These are phyloP conservation scores for Eptatretus burgeri DNA, from an alignment of 2,113 vertebrate species.

Conservation along the genomic window DNA sequence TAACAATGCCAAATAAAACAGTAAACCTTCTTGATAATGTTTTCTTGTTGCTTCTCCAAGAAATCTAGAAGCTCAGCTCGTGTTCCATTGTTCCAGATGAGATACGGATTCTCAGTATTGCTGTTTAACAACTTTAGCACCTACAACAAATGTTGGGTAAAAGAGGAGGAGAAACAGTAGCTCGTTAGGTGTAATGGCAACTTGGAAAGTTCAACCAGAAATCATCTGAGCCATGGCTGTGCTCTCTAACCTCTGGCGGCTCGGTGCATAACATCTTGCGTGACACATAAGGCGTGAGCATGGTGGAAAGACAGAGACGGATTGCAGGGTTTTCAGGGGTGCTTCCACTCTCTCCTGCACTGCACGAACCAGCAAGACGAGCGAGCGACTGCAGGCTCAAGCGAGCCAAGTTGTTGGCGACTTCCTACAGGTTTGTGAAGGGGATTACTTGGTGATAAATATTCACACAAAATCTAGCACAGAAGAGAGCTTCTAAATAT, in stretches of 20 bases:
- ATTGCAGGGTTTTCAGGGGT: constrained; percentile 72
- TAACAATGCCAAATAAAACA: no score
- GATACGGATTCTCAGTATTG: constrained; percentile 74
- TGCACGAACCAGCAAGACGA: constrained; percentile 47
- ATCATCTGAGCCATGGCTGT: no score
- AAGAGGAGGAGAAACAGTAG: no score
- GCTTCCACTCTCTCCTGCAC: constrained; percentile 18
- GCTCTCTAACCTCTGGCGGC: no score
- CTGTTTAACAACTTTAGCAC: constrained; percentile 83
- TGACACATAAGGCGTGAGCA: constrained; percentile 69
- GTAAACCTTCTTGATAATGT: constrained; percentile 62
- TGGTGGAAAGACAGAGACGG: constrained; percentile 59
- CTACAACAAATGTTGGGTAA: constrained; percentile 11
- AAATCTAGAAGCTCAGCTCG: constrained; percentile 75
- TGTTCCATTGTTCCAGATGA: constrained; percentile 91
- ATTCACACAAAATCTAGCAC: not conserved
- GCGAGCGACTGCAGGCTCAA: constrained; percentile 52
- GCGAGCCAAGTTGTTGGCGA: constrained; percentile 71
- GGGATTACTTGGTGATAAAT: no score
- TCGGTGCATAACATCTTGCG: constrained; percentile 23
- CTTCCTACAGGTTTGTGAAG: constrained; percentile 40
- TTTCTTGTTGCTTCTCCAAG: constrained; percentile 60
- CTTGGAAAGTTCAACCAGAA: no score
- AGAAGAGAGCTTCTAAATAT: no score
- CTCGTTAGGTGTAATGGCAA: no score